Evolutionary conservation across 2,113 vertebrate species (phyloP).

Genomic region (Myiopsitta monachus): DNA sequence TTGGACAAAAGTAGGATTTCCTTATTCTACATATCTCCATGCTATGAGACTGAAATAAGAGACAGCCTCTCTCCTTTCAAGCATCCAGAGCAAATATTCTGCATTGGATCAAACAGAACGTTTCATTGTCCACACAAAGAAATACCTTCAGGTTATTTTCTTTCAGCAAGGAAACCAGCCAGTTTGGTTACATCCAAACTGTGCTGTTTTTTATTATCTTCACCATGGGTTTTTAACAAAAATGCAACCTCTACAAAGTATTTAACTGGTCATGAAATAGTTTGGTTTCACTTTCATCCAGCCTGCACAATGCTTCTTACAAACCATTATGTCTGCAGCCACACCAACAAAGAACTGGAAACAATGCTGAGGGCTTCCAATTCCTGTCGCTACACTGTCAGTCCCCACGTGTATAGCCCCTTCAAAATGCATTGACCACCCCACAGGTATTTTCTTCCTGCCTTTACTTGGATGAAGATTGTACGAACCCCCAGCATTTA

Average conservation of each 20-base stretch:
- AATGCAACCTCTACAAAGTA: not conserved
- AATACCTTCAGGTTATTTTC: not conserved
- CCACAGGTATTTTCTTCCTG: not conserved
- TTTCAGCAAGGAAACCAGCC: not conserved
- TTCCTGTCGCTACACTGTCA: not conserved
- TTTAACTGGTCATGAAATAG: not conserved
- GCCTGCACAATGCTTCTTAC: not conserved
- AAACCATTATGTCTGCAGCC: not conserved
- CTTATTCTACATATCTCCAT: not conserved
- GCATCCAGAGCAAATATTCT: not conserved
- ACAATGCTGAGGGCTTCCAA: accelerated
- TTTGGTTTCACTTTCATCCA: not conserved
- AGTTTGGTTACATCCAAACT: not conserved
- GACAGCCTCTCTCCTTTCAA: not conserved
- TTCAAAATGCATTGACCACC: not conserved
- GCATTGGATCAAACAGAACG: not conserved
- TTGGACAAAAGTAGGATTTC: not conserved
- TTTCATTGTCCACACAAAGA: not conserved
- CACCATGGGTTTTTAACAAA: not conserved
- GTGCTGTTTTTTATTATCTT: not conserved
- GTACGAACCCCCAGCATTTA: accelerated
- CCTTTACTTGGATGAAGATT: not conserved
- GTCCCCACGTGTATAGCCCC: not conserved
- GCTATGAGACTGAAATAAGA: not conserved
- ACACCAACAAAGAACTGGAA: not conserved